Evolutionary conservation across 2,888 invertebrate genomes (phyloP).

Genomic region (Thalpophila matura): DNA sequence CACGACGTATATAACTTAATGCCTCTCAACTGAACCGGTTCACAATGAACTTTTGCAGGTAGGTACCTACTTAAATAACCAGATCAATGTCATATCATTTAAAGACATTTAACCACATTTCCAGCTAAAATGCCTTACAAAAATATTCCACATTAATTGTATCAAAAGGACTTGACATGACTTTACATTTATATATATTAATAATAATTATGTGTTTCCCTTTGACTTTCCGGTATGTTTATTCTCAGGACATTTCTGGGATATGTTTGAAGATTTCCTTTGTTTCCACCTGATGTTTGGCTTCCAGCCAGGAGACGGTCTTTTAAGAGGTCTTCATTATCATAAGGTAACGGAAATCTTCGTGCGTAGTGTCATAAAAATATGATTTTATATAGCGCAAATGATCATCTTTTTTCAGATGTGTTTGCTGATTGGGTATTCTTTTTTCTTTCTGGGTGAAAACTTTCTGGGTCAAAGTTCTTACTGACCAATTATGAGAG

Average conservation of each 20-base stretch:
- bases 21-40: neutral
- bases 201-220: slow-evolving; percentile 31
- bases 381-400: neutral
- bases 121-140: slow-evolving; percentile 5
- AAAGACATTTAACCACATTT: slow-evolving; percentile 4
- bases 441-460: no score
- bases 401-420: neutral
- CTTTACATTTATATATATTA: slow-evolving; percentile 21
- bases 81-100: slow-evolving; percentile 17
- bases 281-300: slow-evolving; percentile 62
- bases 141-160: slow-evolving; percentile 11
- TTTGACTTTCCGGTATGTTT: slow-evolving; percentile 58
- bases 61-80: slow-evolving; percentile 9
- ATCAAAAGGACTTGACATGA: slow-evolving; percentile 4
- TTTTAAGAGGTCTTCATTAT: slow-evolving; percentile 39
- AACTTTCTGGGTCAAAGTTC: no score
- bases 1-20: neutral
- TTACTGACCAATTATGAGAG: no score
- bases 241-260: slow-evolving; percentile 41
- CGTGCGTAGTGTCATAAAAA: neutral
- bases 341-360: slow-evolving; percentile 24
- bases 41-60: slow-evolving; percentile 20
- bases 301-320: slow-evolving; percentile 41
- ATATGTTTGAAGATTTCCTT: slow-evolving; percentile 49
- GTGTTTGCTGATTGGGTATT: no score